Percentiles rank a stretch among this genome's conserved stretches.
Conservation (phyloP, 2,888 invertebrate genomes). For the Ormyrus pomaceus region DNA sequence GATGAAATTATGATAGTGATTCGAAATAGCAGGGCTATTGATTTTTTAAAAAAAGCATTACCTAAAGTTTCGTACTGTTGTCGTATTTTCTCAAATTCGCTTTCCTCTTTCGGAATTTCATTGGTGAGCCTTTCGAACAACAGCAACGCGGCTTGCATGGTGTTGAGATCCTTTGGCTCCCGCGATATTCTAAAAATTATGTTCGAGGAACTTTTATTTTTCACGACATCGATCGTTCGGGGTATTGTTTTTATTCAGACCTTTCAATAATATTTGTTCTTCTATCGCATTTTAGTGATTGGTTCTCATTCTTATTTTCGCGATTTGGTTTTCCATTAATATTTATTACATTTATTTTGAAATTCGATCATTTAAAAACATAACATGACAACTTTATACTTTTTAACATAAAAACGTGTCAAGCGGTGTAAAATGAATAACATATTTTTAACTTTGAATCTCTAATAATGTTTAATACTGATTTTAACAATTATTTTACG, state of each 20-base stretch:
- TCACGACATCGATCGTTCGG: conserved; percentile 29
- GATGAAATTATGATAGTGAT: conserved; percentile 16
- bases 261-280: neutral
- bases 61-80: conserved; percentile 85
- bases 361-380: too few species aligned
- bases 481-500: too few species aligned
- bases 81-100: conserved; percentile 84
- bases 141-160: conserved; percentile 82
- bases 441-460: too few species aligned
- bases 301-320: too few species aligned
- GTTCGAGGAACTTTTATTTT: conserved; percentile 47
- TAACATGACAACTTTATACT: too few species aligned
- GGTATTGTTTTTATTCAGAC: conserved; percentile 21
- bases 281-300: neutral
- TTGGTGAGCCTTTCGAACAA: conserved; percentile 82
- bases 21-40: conserved; percentile 34
- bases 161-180: conserved; percentile 85
- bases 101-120: conserved; percentile 82
- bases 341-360: too few species aligned
- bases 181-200: conserved; percentile 76
- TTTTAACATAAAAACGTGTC: too few species aligned
- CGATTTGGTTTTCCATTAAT: too few species aligned
- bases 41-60: conserved; percentile 65
- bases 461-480: too few species aligned
- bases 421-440: too few species aligned